phyloP scores from a whole-genome alignment of 2,797 vertebrate species.

The Myotis findleyi region DNA sequence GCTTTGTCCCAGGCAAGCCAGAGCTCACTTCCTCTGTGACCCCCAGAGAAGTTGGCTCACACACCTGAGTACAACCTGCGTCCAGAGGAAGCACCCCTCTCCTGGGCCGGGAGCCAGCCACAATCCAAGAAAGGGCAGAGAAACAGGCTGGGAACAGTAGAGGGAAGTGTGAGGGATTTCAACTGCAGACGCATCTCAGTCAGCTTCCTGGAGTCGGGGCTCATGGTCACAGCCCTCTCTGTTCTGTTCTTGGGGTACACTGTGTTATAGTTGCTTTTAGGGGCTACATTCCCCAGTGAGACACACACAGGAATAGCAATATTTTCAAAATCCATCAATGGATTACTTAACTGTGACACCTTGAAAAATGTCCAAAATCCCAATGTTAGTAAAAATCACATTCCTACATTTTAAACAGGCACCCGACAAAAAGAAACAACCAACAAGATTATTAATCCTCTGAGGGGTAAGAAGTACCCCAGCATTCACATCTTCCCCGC shows the following conservation, averaged over 20 bases:
- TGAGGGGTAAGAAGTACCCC: not conserved
- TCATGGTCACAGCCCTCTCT: not conserved
- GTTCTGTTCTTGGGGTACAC: not conserved
- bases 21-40: not conserved
- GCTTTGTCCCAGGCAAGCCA: not conserved
- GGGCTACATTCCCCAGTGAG: not conserved
- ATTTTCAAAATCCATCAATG: slow-evolving; percentile 24
- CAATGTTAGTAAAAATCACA: not conserved
- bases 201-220: too few species aligned
- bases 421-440: not conserved
- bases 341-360: slow-evolving; percentile 23
- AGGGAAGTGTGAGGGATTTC: not conserved
- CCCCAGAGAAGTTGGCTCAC: not conserved
- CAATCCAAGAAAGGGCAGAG: not conserved
- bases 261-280: not conserved
- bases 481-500: not conserved
- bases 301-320: not conserved
- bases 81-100: not conserved
- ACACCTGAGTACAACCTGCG: not conserved
- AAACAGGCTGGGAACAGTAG: not conserved
- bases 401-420: slow-evolving; percentile 16
- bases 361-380: not conserved
- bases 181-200: not conserved
- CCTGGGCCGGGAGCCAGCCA: not conserved
- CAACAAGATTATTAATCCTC: not conserved